These are phyloP conservation scores for Dolichopus griseipennis DNA, from an alignment of 2,888 invertebrate genomes.

Conservation along the genomic window DNA sequence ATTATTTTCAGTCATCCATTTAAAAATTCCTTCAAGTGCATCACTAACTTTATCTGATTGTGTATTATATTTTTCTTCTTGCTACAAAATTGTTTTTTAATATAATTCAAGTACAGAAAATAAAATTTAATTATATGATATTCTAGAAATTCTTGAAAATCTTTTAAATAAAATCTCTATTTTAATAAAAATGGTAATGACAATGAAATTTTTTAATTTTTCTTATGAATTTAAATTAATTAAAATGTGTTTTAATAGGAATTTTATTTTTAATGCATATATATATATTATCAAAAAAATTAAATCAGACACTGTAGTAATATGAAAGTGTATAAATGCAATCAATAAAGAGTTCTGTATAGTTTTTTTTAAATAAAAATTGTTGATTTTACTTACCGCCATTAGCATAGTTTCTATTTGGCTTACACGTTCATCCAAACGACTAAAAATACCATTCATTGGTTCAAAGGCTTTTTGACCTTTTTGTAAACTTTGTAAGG, in stretches of 20 bases:
- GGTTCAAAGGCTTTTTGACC: conserved; percentile 61
- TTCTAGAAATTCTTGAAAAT: too few species aligned
- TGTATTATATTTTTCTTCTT: conserved; percentile 40
- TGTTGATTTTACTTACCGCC: conserved; percentile 45
- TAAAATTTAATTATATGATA: too few species aligned
- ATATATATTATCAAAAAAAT: too few species aligned
- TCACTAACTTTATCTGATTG: conserved; percentile 39
- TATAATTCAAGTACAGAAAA: neutral
- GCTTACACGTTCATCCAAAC: conserved; percentile 65
- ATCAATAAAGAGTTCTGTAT: too few species aligned
- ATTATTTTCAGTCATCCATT: conserved; percentile 40
- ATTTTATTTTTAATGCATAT: too few species aligned
- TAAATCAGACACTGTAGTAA: too few species aligned
- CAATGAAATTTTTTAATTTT: too few species aligned
- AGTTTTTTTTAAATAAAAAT: neutral
- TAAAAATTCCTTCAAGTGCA: conserved; percentile 37
- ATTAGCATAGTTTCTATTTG: conserved; percentile 68
- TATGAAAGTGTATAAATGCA: neutral
- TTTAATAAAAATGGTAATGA: too few species aligned
- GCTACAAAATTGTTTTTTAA: too few species aligned
- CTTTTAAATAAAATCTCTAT: too few species aligned
- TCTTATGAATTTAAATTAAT: too few species aligned
- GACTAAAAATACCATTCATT: conserved; percentile 57
- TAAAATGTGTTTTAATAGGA: too few species aligned
- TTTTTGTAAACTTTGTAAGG: conserved; percentile 61